Conservation (phyloP, 2,888 invertebrate species). For the Koerneria pararmatus region DNA sequence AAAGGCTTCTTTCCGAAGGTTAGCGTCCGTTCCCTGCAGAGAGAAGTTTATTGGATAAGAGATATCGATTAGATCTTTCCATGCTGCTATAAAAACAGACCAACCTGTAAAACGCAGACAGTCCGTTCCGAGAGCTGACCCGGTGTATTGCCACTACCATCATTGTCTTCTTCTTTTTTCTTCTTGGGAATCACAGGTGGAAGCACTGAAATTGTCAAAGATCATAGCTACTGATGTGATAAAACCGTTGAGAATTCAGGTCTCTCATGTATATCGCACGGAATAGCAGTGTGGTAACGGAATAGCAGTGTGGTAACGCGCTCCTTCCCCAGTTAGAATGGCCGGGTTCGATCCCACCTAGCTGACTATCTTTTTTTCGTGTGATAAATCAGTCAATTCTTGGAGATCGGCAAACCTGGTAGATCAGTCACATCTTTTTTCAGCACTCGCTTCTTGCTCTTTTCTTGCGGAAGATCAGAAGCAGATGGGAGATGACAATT, state of each 20-base stretch:
- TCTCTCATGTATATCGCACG: too few relatives aligned
- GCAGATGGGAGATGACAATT: not conserved
- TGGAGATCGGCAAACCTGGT: too few relatives aligned
- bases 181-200: slow-evolving; percentile 13
- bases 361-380: too few relatives aligned
- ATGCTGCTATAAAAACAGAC: slow-evolving; percentile 21
- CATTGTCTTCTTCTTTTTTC: slow-evolving; percentile 21
- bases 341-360: too few relatives aligned
- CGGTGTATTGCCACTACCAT: slow-evolving; percentile 14
- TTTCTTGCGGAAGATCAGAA: not conserved
- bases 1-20: slow-evolving; percentile 30
- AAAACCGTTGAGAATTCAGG: not conserved
- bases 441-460: not conserved
- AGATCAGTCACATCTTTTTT: too few relatives aligned
- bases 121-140: slow-evolving; percentile 25
- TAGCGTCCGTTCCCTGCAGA: slow-evolving; percentile 21
- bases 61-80: not conserved
- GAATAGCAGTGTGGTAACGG: too few relatives aligned
- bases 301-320: too few relatives aligned
- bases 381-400: too few relatives aligned
- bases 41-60: not conserved
- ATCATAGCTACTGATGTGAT: not conserved
- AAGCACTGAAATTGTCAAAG: slow-evolving; percentile 1
- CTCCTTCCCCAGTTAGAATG: too few relatives aligned
- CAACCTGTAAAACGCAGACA: slow-evolving; percentile 32